A percentile compares a stretch with the other conserved stretches of the same genome.
Conservation (phyloP, 2,113 vertebrate species). For the Geococcyx californianus region DNA sequence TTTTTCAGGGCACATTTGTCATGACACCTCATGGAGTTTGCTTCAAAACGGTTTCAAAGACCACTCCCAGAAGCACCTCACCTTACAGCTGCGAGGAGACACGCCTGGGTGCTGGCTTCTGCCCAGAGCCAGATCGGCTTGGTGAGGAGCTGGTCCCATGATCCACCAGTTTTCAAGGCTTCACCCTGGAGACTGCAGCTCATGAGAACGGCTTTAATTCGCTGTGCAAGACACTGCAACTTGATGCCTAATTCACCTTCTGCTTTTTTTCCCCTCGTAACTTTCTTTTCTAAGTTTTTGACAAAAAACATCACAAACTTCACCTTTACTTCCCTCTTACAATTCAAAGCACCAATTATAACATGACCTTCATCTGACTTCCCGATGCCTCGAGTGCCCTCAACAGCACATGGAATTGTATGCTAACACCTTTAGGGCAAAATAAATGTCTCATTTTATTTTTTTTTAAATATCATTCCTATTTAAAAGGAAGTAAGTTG, state of each 20-base stretch:
- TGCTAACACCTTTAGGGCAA: conserved; percentile 53
- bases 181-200: not conserved
- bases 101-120: not conserved
- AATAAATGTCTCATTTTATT: conserved; percentile 27
- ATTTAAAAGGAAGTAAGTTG: conserved; percentile 23
- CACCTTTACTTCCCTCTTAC: conserved; percentile 62
- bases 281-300: conserved; percentile 51
- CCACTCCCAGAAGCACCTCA: not conserved
- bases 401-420: conserved; percentile 26
- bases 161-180: not conserved
- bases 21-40: not conserved
- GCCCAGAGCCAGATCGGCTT: fast-evolving
- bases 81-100: not conserved
- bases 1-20: not conserved
- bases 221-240: conserved; percentile 19
- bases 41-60: not conserved
- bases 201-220: conserved; percentile 19
- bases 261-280: not conserved
- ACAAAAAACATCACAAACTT: conserved; percentile 53
- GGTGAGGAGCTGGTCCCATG: not conserved
- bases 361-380: conserved; percentile 68
- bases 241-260: conserved; percentile 34
- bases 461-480: not conserved
- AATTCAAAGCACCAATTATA: conserved; percentile 69
- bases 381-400: conserved; percentile 13